Conservation (phyloP, 2,888 invertebrate genomes). For the Baccha elongata region DNA sequence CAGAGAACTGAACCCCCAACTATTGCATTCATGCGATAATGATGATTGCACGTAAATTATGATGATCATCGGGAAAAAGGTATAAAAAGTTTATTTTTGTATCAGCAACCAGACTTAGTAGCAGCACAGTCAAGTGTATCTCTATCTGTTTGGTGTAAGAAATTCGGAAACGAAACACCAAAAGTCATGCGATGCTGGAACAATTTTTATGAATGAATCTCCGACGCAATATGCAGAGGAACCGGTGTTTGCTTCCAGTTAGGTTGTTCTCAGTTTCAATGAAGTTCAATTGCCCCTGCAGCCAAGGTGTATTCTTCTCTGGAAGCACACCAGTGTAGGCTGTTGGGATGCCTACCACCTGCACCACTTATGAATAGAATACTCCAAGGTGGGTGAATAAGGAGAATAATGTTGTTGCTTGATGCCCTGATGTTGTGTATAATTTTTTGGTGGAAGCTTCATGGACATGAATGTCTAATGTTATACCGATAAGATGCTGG, state of each 20-base stretch:
- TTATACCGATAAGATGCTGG: constrained; percentile 71
- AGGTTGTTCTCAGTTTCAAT: constrained; percentile 44
- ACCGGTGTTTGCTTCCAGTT: constrained; percentile 33
- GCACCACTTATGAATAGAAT: constrained; percentile 42
- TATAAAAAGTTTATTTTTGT: constrained; percentile 37
- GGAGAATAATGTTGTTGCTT: constrained; percentile 66
- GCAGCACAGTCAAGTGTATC: constrained; percentile 10
- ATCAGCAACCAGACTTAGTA: constrained; percentile 37
- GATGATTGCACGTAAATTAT: constrained; percentile 76
- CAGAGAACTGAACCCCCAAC: constrained; percentile 57
- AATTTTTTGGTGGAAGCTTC: constrained; percentile 59
- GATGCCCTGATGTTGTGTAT: constrained; percentile 44
- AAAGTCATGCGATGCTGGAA: constrained; percentile 67
- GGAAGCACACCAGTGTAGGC: constrained; percentile 18
- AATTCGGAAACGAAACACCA: constrained; percentile 71
- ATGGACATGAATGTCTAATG: constrained; percentile 69
- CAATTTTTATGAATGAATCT: constrained; percentile 75
- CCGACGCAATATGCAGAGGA: constrained; percentile 4
- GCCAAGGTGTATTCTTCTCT: constrained; percentile 15
- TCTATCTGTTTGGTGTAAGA: constrained; percentile 47
- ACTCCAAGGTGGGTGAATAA: constrained; percentile 46
- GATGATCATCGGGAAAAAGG: constrained; percentile 68
- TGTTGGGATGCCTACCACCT: constrained; percentile 32
- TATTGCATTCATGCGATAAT: constrained; percentile 75
- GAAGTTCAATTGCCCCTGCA: constrained; percentile 66